phyloP scores from a whole-genome alignment of 2,113 vertebrate genomes.

The Hepsetus odoe region DNA sequence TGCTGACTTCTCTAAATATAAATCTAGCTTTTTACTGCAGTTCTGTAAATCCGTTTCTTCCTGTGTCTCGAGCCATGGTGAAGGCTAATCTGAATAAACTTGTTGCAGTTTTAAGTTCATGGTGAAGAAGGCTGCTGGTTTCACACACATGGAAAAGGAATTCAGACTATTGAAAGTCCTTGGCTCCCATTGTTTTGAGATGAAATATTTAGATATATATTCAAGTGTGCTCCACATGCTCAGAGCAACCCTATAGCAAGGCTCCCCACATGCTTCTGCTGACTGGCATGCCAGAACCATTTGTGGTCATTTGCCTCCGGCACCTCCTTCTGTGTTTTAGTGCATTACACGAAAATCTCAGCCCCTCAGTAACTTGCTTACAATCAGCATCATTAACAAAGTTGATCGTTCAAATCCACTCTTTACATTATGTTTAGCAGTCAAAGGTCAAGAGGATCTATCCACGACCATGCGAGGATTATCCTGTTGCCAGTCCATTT shows the following conservation, averaged over 20 bases:
- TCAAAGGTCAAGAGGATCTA: slow-evolving; percentile 82
- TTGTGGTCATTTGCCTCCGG: slow-evolving; percentile 48
- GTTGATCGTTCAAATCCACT: slow-evolving; percentile 71
- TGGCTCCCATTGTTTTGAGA: slow-evolving; percentile 50
- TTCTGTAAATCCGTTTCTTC: slow-evolving; percentile 10
- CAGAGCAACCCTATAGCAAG: slow-evolving; percentile 23
- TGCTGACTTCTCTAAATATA: slow-evolving; percentile 3
- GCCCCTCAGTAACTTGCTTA: slow-evolving; percentile 19
- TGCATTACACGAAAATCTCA: slow-evolving; percentile 12
- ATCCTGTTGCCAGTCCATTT: slow-evolving; percentile 78
- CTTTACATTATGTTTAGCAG: slow-evolving; percentile 66
- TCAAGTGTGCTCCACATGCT: slow-evolving; percentile 49
- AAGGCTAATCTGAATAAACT: slow-evolving; percentile 42
- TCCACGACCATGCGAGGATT: slow-evolving; percentile 77
- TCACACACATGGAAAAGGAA: slow-evolving; percentile 52
- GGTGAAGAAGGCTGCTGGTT: slow-evolving; percentile 37
- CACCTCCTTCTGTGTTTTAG: slow-evolving; percentile 38
- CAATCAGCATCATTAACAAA: slow-evolving; percentile 54
- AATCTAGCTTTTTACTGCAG: slow-evolving; percentile 36
- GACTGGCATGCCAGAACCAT: slow-evolving; percentile 50
- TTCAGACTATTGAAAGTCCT: slow-evolving; percentile 47
- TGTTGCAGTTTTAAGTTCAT: slow-evolving; percentile 38
- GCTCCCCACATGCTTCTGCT: slow-evolving; percentile 39
- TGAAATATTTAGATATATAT: slow-evolving; percentile 52
- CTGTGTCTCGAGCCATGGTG: slow-evolving; percentile 37